Evolutionary conservation across 2,797 vertebrate species (phyloP).

Genomic region (Pelochelys cantorii): DNA sequence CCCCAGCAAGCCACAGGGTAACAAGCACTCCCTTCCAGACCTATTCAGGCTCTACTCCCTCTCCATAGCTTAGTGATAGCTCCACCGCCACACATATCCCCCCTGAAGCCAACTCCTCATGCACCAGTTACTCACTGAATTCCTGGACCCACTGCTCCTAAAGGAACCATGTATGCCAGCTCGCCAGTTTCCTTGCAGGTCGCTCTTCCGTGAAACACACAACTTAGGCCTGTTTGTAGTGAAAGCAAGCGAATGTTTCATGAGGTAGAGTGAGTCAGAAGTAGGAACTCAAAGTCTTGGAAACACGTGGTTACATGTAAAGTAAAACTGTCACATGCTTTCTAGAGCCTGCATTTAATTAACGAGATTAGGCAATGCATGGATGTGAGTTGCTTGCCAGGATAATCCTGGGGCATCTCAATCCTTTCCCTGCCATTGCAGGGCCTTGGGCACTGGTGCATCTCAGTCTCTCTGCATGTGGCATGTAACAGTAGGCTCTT

Average conservation of each 20-base stretch:
- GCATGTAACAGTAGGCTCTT: too few species aligned
- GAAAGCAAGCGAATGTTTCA: not conserved
- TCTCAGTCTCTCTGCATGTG: too few species aligned
- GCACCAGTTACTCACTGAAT: not conserved
- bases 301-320: not conserved
- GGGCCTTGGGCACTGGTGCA: too few species aligned
- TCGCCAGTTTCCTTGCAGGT: not conserved
- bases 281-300: not conserved
- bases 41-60: not conserved
- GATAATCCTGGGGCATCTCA: too few species aligned
- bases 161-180: not conserved
- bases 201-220: not conserved
- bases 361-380: not conserved
- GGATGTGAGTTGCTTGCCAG: too few species aligned
- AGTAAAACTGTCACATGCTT: not conserved
- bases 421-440: too few species aligned
- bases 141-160: not conserved
- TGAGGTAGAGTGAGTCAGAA: not conserved
- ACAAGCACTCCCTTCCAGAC: not conserved
- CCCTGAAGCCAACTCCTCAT: not conserved
- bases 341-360: not conserved
- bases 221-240: not conserved
- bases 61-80: not conserved
- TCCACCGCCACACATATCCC: not conserved
- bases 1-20: not conserved